Evolutionary conservation across 2,113 vertebrate genomes (phyloP), one percentile per base, ranked within the genome.

Genomic region (Cyprinodon brontotheroides): DNA sequence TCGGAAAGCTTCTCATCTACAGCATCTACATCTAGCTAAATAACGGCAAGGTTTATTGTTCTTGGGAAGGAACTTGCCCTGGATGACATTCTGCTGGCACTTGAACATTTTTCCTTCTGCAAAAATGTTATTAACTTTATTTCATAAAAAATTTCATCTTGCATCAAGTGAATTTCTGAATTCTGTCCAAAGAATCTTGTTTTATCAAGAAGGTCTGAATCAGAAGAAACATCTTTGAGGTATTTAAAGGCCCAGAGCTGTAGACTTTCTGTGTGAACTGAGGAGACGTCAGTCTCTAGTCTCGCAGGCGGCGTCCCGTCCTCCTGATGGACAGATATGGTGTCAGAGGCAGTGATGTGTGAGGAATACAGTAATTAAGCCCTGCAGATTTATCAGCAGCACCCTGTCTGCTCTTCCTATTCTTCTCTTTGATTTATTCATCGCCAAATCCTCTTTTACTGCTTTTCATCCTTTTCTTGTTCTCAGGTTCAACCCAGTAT

Each of bases 351-450:
- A 66, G 61, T 9, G 65, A 76, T 53, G 68, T 86, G 70, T 85
- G 76, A 81, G 88, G 82, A 77, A 87, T 73, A 82, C 72, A 72
- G 78, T 84, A 90, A 92, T 90, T 89, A 92, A 89, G 78, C 79
- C 78, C 63, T 37, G 67, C 63, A 79, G 83, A 90, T 84, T 88
- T 61, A 89, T 88, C 83, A 83, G 65, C 47, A 66, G 57, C 70
- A 4, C 61, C 61, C 57, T 15, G 7, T 57, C 20, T 64, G 39
- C 64, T 48, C 78, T 47, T 71, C 71, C 41, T 22, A 3, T 41
- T 48, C 67, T 61, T 13, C 53, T 22, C 10, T 65, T 57, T 74
- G 36, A 82, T 73, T 50, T 45, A 67, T 68, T 41, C 45, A 36
- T 63, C 64, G 50, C 61, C 20, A 4, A n/a, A 43, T 71, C 43